Evolutionary conservation across 1,140 invertebrate species (phyloP), one percentile per base, ranked within the genome.

Genomic region (Parasteatoda tepidariorum): DNA sequence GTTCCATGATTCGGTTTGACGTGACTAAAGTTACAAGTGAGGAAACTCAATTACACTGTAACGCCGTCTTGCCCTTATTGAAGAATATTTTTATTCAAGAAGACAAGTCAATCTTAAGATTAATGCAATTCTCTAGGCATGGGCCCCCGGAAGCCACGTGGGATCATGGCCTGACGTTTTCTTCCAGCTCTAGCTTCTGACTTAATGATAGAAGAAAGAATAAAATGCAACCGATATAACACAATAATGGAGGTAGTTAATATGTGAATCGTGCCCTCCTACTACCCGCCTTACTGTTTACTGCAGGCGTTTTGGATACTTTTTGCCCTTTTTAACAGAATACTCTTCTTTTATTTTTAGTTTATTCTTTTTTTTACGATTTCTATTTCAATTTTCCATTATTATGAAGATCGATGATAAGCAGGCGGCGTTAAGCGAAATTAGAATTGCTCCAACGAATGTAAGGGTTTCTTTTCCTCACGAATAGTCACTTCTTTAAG

Each of bases 51-150:
- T 83, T 83, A 83, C 81, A 73, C 22, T 74, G 54, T 83, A 83
- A 83, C 70, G 81, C 81, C 62, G 70, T 67, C 81, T 83, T 83
- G 81, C 81, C 54, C 81, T 83, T 83, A 83, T 83, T 83, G 81
- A 83, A 83, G 81, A 83, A 83, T 83, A 83, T 83, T 83, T 83
- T 83, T 83, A 83, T 83, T 83, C 81, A 74, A 74, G 81, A 64
- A 83, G 81, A 83, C 81, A 83, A 83, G 81, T 83, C 81, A 74
- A 83, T 83, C 81, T 83, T 73, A 83, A 83, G 81, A 83, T 83
- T 83, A 83, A 83, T 83, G 70, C 81, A 55, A 74, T 83, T 62
- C 79, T 54, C 79, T 73, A 68, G 48, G 68, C 68, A 54, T 22
- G 30, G 48, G 74, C n/a, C 33, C 61, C 28, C 22, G 34, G 33